Evolutionary conservation across 2,113 vertebrate species (phyloP).

Genomic region (Corythoichthys intestinalis): DNA sequence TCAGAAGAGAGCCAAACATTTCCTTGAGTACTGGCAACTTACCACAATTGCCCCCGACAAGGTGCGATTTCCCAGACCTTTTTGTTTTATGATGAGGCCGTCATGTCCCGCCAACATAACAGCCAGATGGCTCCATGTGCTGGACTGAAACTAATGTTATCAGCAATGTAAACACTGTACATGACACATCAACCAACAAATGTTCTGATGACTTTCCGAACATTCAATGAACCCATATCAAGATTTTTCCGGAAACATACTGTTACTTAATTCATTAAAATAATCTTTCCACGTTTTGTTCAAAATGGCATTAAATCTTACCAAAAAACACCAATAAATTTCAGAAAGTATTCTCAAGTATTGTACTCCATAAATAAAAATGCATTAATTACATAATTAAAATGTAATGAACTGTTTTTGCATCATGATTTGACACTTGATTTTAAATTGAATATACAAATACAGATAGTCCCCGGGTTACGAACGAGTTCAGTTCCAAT

Average conservation of each 20-base stretch:
- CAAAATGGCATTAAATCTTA: too few relatives aligned
- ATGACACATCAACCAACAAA: background rate
- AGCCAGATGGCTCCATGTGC: constrained; percentile 37
- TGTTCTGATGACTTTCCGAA: background rate
- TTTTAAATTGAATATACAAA: too few relatives aligned
- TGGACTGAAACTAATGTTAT: constrained; percentile 13
- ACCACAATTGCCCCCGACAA: background rate
- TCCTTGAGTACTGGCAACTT: background rate
- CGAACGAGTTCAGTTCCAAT: too few relatives aligned
- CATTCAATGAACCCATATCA: background rate
- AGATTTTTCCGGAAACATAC: too few relatives aligned
- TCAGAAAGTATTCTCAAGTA: background rate
- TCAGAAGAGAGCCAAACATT: background rate
- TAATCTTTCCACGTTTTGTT: too few relatives aligned
- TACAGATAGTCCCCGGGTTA: too few relatives aligned
- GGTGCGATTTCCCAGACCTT: constrained; percentile 16
- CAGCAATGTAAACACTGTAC: constrained; percentile 1
- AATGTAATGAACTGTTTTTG: too few relatives aligned
- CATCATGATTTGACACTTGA: too few relatives aligned
- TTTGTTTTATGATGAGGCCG: constrained; percentile 11
- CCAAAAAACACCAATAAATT: too few relatives aligned
- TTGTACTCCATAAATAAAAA: too few relatives aligned
- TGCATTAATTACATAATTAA: too few relatives aligned
- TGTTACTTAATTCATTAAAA: too few relatives aligned
- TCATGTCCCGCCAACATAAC: constrained; percentile 13